A percentile compares a stretch with the other conserved stretches of the same genome.
Evolutionary conservation across 2,797 vertebrate genomes (phyloP).

Genomic region (Mallotus villosus): DNA sequence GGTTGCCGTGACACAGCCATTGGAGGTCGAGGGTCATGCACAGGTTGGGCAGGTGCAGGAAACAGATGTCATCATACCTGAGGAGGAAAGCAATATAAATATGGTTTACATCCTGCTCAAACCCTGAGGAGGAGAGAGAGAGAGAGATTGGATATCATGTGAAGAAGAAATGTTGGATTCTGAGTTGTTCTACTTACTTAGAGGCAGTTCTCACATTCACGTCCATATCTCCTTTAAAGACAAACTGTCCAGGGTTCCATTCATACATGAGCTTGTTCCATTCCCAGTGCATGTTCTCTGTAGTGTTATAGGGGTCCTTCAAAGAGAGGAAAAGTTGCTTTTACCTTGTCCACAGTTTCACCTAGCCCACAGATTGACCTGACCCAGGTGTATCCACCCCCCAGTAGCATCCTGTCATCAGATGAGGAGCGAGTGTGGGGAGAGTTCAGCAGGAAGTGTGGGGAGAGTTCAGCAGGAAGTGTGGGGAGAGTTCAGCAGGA

Average conservation of each 20-base stretch:
- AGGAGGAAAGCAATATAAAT: background rate
- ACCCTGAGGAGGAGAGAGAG: no score
- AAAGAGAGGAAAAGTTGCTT: background rate
- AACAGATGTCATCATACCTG: conserved; percentile 98
- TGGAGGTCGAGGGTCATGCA: conserved; percentile 95
- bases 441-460: no score
- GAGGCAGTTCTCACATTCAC: conserved; percentile 97
- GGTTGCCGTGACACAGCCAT: conserved; percentile 97
- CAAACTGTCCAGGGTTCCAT: conserved; percentile 93
- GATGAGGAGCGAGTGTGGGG: no score
- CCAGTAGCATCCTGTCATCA: no score
- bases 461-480: no score
- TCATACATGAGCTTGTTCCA: conserved; percentile 92
- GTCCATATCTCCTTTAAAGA: conserved; percentile 93
- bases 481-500: no score
- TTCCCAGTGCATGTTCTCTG: conserved; percentile 98
- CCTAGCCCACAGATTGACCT: no score
- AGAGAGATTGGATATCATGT: background rate
- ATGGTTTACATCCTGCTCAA: no score
- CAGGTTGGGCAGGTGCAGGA: conserved; percentile 92
- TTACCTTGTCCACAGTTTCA: no score
- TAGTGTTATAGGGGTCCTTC: conserved; percentile 98
- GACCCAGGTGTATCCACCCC: no score
- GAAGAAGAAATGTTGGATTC: background rate
- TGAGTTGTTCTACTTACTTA: conserved; percentile 79